phyloP scores from a whole-genome alignment of 1,140 invertebrate species.

The Pollicipes pollicipes region DNA sequence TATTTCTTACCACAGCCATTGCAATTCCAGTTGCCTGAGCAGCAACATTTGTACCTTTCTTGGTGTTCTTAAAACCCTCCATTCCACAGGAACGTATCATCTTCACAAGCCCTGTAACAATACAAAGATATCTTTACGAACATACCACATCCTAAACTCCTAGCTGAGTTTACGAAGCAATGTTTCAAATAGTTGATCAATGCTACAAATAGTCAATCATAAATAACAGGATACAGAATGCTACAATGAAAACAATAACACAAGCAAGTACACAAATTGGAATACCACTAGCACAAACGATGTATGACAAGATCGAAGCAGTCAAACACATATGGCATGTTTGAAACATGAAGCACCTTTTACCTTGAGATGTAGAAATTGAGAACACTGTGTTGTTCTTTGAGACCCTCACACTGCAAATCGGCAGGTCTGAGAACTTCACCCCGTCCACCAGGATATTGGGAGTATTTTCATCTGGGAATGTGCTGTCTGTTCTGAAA shows the following conservation, averaged over 20 bases:
- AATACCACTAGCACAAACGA: no score
- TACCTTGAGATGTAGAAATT: constrained; percentile 48
- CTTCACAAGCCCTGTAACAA: constrained; percentile 34
- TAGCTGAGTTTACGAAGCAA: no score
- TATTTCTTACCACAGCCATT: constrained; percentile 43
- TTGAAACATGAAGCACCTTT: no score
- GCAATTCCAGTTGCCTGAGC: constrained; percentile 77
- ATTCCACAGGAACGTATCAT: constrained; percentile 54
- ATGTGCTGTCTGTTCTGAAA: constrained; percentile 45
- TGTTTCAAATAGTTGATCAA: no score
- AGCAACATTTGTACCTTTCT: constrained; percentile 88
- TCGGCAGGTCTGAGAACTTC: constrained; percentile 56
- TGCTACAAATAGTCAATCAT: constrained; percentile 12
- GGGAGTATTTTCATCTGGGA: constrained; percentile 51
- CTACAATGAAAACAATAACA: constrained; percentile 9
- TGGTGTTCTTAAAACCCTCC: constrained; percentile 86
- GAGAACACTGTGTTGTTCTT: constrained; percentile 73
- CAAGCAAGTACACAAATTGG: no score
- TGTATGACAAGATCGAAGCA: no score
- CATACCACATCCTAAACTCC: no score
- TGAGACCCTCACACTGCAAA: constrained; percentile 58
- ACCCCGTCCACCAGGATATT: constrained; percentile 55
- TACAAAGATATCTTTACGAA: no score
- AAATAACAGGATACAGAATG: constrained; percentile 8
- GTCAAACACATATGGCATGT: no score